phyloP scores from a whole-genome alignment of 2,888 invertebrate genomes.

The Caenorhabditis japonica region DNA sequence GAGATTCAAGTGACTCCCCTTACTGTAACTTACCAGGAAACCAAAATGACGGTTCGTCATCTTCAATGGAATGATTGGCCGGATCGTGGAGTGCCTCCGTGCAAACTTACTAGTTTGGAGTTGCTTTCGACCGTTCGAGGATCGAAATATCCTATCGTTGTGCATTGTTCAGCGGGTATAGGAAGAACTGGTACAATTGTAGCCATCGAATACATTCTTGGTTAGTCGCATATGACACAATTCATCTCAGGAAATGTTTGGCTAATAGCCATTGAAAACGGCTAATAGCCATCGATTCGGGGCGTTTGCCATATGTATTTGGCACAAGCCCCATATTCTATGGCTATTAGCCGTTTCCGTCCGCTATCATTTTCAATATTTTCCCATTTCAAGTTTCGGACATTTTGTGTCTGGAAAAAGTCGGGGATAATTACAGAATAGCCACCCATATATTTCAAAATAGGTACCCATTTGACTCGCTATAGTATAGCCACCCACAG shows the following conservation, averaged over 20 bases:
- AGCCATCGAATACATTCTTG: slow-evolving; percentile 65
- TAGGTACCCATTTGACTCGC: too few relatives aligned
- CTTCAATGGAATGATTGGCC: slow-evolving; percentile 68
- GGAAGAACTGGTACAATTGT: slow-evolving; percentile 67
- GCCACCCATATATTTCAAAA: too few relatives aligned
- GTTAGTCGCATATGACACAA: slow-evolving; percentile 4
- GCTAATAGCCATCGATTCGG: too few relatives aligned
- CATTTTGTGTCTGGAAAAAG: too few relatives aligned
- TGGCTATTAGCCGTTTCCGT: too few relatives aligned
- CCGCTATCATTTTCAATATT: too few relatives aligned
- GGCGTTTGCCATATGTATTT: too few relatives aligned
- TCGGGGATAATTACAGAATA: too few relatives aligned
- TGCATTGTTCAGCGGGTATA: slow-evolving; percentile 69
- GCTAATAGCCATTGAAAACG: too few relatives aligned
- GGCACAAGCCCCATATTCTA: too few relatives aligned
- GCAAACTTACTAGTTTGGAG: slow-evolving; percentile 53
- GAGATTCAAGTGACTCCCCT: slow-evolving; percentile 37
- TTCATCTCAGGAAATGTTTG: neutral
- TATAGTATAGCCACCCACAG: too few relatives aligned
- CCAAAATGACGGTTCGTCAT: slow-evolving; percentile 48
- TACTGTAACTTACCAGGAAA: slow-evolving; percentile 4
- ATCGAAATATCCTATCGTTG: slow-evolving; percentile 61
- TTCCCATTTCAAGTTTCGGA: neutral
- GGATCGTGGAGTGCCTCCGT: slow-evolving; percentile 62
- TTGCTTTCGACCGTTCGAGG: slow-evolving; percentile 57